Evolutionary conservation across 2,888 invertebrate species (phyloP).

Genomic region (Lithophane semibrunnea): DNA sequence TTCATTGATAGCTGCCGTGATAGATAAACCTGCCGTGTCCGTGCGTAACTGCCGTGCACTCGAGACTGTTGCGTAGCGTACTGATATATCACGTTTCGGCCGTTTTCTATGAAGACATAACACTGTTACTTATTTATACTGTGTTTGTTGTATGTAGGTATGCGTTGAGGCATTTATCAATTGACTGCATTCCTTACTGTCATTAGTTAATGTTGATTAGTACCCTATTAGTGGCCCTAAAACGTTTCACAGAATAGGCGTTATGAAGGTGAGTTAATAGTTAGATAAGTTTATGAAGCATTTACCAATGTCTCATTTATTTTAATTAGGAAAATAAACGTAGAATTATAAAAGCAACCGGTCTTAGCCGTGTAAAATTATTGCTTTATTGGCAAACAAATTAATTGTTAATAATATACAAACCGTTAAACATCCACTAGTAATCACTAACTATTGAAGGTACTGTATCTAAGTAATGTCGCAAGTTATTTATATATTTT

Average conservation of each 20-base stretch:
- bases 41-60: too few species aligned
- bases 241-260: background rate
- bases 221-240: too few species aligned
- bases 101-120: too few species aligned
- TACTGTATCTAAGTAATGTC: background rate
- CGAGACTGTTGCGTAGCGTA: too few species aligned
- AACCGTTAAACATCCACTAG: background rate
- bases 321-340: slow-evolving; percentile 22
- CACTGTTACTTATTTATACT: too few species aligned
- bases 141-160: background rate
- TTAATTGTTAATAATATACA: background rate
- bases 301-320: slow-evolving; percentile 3
- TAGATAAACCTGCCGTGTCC: too few species aligned
- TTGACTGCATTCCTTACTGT: background rate
- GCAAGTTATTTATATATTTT: background rate
- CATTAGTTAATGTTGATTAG: background rate
- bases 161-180: background rate
- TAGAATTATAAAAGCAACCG: slow-evolving; percentile 2
- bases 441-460: background rate
- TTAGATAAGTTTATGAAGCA: slow-evolving; percentile 15
- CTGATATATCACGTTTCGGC: too few species aligned
- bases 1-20: too few species aligned
- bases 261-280: background rate
- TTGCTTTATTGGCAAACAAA: slow-evolving; percentile 3
- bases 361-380: slow-evolving; percentile 4